A percentile compares a stretch with the other conserved stretches of the same genome.
phyloP scores from a whole-genome alignment of 2,888 invertebrate genomes.

The Apantesis nais region DNA sequence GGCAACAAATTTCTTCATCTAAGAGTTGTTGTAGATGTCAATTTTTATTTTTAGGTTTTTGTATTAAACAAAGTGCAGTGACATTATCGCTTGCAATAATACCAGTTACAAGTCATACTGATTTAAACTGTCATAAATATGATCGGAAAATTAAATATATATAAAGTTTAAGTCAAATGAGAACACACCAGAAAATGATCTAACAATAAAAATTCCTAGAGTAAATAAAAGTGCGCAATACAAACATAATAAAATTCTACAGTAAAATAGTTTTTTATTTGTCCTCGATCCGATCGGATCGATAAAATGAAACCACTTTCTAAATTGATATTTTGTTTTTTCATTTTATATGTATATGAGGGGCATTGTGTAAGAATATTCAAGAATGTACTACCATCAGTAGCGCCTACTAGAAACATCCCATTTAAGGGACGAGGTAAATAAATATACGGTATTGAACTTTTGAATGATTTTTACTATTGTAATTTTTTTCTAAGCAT shows the following conservation, averaged over 20 bases:
- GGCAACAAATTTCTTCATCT: no score
- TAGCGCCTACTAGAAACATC: neutral
- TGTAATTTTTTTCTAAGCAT: no score
- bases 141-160: neutral
- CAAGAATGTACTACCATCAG: conserved; percentile 20
- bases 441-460: no score
- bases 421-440: conserved; percentile 8
- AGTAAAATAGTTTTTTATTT: conserved; percentile 51
- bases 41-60: no score
- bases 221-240: conserved; percentile 29
- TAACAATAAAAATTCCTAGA: conserved; percentile 17
- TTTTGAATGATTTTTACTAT: no score
- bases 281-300: conserved; percentile 28
- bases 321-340: conserved; percentile 30
- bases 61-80: no score
- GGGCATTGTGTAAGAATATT: conserved; percentile 31
- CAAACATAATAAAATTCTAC: conserved; percentile 50
- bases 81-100: no score
- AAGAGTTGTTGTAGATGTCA: no score
- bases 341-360: conserved; percentile 21
- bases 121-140: neutral
- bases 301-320: conserved; percentile 42
- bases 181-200: neutral
- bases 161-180: neutral
- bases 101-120: neutral